A percentile compares a stretch with the other conserved stretches of the same genome.
phyloP scores from a whole-genome alignment of 2,797 vertebrate genomes.

The Catharus ustulatus region DNA sequence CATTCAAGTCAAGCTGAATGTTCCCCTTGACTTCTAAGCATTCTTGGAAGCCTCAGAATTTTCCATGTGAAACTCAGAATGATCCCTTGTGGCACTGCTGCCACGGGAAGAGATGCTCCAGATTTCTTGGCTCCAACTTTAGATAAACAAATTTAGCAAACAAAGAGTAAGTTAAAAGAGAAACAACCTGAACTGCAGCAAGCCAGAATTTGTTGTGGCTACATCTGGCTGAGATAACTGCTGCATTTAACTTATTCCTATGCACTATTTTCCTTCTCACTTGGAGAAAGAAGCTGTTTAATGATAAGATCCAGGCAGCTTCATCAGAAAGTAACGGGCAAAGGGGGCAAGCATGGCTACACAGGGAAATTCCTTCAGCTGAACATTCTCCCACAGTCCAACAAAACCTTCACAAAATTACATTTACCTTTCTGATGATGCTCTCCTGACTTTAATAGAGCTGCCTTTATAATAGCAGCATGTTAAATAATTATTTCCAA shows the following conservation, averaged over 20 bases:
- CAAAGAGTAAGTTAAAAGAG: neutral
- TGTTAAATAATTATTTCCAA: neutral
- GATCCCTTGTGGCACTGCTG: neutral
- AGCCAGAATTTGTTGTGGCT: neutral
- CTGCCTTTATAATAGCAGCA: neutral
- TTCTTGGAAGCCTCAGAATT: neutral
- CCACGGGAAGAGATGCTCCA: neutral
- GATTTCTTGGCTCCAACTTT: neutral
- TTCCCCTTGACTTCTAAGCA: neutral
- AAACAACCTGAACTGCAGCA: neutral
- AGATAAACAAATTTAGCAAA: neutral
- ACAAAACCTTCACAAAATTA: neutral
- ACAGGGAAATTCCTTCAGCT: neutral
- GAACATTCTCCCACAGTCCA: neutral
- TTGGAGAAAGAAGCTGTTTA: neutral
- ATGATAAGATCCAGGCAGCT: neutral
- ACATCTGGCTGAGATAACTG: neutral
- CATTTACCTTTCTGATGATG: neutral
- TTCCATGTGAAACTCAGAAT: neutral
- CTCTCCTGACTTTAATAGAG: neutral
- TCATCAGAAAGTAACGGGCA: neutral
- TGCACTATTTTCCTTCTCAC: neutral
- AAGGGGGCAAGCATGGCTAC: neutral
- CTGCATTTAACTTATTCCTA: neutral
- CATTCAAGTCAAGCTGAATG: neutral